phyloP scores from a whole-genome alignment of 2,113 vertebrate genomes.

The Eidolon helvum region DNA sequence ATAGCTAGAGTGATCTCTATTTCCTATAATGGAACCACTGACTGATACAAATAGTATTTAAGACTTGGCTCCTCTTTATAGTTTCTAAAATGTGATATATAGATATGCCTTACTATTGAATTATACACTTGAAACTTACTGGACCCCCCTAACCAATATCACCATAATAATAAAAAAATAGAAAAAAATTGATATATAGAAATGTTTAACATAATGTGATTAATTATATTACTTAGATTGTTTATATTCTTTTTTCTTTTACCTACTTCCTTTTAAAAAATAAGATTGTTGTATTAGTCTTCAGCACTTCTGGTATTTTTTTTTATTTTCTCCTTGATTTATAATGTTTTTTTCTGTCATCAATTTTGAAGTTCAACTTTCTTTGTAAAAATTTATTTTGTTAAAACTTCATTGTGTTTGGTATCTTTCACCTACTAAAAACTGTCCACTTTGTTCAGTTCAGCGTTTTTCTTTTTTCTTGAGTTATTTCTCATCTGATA shows the following conservation, averaged over 20 bases:
- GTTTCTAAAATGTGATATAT: neutral
- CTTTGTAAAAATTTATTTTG: slow-evolving; percentile 13
- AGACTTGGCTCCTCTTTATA: neutral
- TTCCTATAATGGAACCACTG: neutral
- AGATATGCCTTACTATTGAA: neutral
- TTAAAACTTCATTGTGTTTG: neutral
- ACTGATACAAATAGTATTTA: neutral
- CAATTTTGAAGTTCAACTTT: neutral
- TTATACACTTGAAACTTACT: too few species aligned
- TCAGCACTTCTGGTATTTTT: neutral
- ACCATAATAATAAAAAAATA: too few species aligned
- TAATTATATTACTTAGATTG: neutral
- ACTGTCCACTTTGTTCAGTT: neutral
- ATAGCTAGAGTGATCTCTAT: neutral
- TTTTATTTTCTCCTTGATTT: slow-evolving; percentile 27
- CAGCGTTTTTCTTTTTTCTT: neutral
- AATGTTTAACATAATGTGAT: neutral
- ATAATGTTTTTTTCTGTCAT: neutral
- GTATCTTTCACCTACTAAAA: neutral
- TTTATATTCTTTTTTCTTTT: neutral
- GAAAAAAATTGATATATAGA: neutral
- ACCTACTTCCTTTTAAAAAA: neutral
- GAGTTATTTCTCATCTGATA: neutral
- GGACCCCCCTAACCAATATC: too few species aligned
- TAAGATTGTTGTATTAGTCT: neutral